Conservation (phyloP, 2,113 vertebrate species). For the Anguilla japonica region DNA sequence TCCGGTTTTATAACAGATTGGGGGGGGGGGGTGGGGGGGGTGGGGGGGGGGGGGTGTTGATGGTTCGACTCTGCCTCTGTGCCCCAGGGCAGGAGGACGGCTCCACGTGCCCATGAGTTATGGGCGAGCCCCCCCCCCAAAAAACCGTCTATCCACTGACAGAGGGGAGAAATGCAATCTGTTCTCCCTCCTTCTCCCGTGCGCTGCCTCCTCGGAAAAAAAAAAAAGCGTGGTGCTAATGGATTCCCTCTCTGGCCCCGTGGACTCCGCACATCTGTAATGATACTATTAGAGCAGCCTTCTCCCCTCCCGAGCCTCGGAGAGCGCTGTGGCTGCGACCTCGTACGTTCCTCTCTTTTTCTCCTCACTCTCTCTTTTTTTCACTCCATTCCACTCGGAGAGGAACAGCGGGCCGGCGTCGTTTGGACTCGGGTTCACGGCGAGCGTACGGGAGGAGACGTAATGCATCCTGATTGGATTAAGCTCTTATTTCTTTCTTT, state of each 20-base stretch:
- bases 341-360: background rate
- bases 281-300: slow-evolving; percentile 18
- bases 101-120: slow-evolving; percentile 33
- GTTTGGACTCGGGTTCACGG: background rate
- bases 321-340: background rate
- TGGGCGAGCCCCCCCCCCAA: slow-evolving; percentile 21
- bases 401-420: background rate
- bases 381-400: background rate
- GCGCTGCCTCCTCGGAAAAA: slow-evolving; percentile 23
- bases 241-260: slow-evolving; percentile 27
- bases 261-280: slow-evolving; percentile 28
- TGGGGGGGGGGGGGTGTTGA: background rate
- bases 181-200: slow-evolving; percentile 18
- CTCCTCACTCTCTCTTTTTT: background rate
- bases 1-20: slow-evolving; percentile 57
- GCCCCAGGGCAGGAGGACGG: slow-evolving; percentile 11
- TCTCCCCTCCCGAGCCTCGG: background rate
- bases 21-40: slow-evolving; percentile 17
- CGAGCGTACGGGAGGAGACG: background rate
- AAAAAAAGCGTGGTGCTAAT: slow-evolving; percentile 32
- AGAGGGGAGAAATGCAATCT: slow-evolving; percentile 19
- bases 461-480: background rate
- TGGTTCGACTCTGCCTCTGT: background rate
- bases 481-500: background rate
- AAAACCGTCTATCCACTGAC: slow-evolving; percentile 32